These are phyloP conservation scores for Margaritifera margaritifera DNA, from an alignment of 2,888 invertebrate genomes.

Conservation along the genomic window DNA sequence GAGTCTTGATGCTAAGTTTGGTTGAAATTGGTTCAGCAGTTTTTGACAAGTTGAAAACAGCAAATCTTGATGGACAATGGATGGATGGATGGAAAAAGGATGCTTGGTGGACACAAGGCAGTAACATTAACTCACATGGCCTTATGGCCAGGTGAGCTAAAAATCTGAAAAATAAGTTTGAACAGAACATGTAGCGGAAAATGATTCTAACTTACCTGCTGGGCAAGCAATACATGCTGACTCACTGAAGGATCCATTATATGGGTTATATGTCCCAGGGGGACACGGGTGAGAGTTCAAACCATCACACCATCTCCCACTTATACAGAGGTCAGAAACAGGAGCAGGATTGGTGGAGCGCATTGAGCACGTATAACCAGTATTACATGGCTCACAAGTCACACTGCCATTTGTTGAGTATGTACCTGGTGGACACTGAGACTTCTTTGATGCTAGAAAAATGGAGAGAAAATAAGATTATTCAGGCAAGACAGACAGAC, in stretches of 20 bases:
- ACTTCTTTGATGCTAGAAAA: conserved; percentile 54
- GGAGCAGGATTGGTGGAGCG: conserved; percentile 61
- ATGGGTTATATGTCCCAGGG: conserved; percentile 64
- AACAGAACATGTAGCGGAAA: neutral
- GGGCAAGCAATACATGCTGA: conserved; percentile 60
- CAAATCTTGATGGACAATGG: too few species aligned
- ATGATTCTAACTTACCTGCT: conserved; percentile 48
- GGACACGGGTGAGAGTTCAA: conserved; percentile 56
- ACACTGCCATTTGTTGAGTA: conserved; percentile 59
- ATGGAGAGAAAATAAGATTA: neutral
- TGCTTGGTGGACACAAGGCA: too few species aligned
- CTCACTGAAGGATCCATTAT: conserved; percentile 53
- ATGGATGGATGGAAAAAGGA: too few species aligned
- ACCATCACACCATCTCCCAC: conserved; percentile 69
- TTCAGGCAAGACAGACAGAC: too few species aligned
- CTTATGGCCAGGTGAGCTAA: too few species aligned
- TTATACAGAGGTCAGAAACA: conserved; percentile 49
- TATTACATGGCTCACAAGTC: conserved; percentile 54
- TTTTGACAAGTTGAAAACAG: too few species aligned
- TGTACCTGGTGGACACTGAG: conserved; percentile 64
- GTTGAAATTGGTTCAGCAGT: too few species aligned
- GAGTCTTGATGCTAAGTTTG: too few species aligned
- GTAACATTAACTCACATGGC: too few species aligned
- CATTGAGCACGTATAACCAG: conserved; percentile 64
- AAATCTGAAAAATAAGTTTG: too few species aligned